Base-by-base conservation (phyloP, 2,888 invertebrate genomes). In the Noctua janthina region DNA sequence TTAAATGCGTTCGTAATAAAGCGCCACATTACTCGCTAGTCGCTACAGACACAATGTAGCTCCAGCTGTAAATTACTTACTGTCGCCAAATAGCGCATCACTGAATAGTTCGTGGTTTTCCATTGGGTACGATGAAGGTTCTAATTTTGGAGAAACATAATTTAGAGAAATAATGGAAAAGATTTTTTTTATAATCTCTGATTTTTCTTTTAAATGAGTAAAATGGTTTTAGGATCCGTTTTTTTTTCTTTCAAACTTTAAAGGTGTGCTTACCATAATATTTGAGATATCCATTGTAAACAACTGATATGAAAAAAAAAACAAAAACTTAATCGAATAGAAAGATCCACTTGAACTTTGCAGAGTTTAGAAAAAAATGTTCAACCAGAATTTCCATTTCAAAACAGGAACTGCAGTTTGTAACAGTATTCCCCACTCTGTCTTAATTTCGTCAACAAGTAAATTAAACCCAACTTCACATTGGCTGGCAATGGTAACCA, bases 21-120 rank as follows among this genome's bases (percentile, higher is more conserved):
- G 93, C 92, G 91, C 89, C 92, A 92, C 95, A 95, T 95, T 96
- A 96, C 93, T 94, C 93, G 91, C 90, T 77, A 86, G 93, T 94
- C 93, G 91, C 90, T 81, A 86, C 93, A 94, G 94, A 93, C 94
- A 95, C 95, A 95, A 94, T 95, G 95, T 94, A 92, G 90, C 89
- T 87, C 46, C 73, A 91, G 93, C 93, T 93, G 95, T 96, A 95
- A 96, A 96, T 96, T 96, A 96, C 96, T 94, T 95, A 95, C 95
- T 96, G 96, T 96, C 96, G 95, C 95, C 96, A 94, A 95, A 96
- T 95, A 95, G 94, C 93, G 92, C 94, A 92, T 95, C 95, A 94
- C 88, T 93, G 94, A 94, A 96, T 96, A 95, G 94, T 95, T 95
- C 87, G 94, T 74, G 85, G 39, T 86, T 93, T 71, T 84, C 93